phyloP scores from a whole-genome alignment of 2,888 invertebrate species.

The Rhimphoctona megacephalus region DNA sequence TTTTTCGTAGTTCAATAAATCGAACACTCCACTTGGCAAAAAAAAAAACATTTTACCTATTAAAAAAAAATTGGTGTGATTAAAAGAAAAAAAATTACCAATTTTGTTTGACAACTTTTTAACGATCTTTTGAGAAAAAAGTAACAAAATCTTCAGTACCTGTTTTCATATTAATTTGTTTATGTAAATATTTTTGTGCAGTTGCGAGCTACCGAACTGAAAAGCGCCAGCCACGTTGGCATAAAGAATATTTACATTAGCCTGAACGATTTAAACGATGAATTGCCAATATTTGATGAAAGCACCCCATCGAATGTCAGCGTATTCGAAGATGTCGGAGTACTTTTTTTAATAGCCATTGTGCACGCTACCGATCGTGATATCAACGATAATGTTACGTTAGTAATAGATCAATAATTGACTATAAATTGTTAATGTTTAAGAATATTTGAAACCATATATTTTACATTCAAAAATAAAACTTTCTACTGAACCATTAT shows the following conservation, averaged over 20 bases:
- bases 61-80: too few relatives aligned
- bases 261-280: conserved; percentile 90
- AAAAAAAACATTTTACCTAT: too few relatives aligned
- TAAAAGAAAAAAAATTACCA: not conserved
- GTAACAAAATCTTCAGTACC: not conserved
- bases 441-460: not conserved
- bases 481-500: not conserved
- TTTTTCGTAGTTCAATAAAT: too few relatives aligned
- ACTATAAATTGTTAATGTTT: not conserved
- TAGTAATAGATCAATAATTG: conserved; percentile 77
- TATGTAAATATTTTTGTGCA: conserved; percentile 63
- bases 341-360: conserved; percentile 85
- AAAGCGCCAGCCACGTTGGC: conserved; percentile 80
- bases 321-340: conserved; percentile 87
- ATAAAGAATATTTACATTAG: conserved; percentile 85
- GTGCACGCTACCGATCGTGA: conserved; percentile 88
- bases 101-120: not conserved
- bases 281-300: conserved; percentile 87
- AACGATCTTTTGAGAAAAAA: not conserved
- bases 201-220: conserved; percentile 82
- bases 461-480: not conserved
- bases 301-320: conserved; percentile 81
- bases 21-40: too few relatives aligned
- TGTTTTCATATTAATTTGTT: not conserved
- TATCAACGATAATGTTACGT: conserved; percentile 87